These are phyloP conservation scores for Erebia ligea DNA, from an alignment of 2,888 invertebrate genomes.

Conservation along the genomic window DNA sequence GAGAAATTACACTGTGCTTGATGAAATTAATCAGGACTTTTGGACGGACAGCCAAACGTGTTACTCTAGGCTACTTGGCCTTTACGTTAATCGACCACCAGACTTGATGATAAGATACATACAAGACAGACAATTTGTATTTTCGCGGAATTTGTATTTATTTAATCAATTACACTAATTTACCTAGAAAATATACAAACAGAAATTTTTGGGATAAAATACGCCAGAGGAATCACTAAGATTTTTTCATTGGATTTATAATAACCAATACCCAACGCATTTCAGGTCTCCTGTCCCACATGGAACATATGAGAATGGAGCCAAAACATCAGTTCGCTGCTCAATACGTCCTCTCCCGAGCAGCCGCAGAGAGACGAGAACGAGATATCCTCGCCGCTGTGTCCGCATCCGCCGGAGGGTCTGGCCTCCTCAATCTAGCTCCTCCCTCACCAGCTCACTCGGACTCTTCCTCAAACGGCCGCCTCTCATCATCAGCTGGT, in stretches of 20 bases:
- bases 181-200: no score
- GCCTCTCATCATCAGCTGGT: conserved; percentile 91
- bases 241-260: not conserved
- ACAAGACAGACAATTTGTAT: no score
- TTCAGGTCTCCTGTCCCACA: conserved; percentile 94
- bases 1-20: no score
- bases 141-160: no score
- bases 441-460: conserved; percentile 94
- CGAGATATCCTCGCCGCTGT: conserved; percentile 89
- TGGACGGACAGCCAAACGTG: no score
- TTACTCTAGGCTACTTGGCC: no score
- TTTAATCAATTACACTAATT: no score
- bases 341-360: conserved; percentile 94
- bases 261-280: conserved; percentile 36
- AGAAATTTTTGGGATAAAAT: no score
- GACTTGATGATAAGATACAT: no score
- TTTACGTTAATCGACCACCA: no score
- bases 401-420: conserved; percentile 85
- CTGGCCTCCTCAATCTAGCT: conserved; percentile 86
- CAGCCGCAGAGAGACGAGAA: conserved; percentile 95
- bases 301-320: conserved; percentile 99
- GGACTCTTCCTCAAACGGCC: conserved; percentile 93
- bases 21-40: no score
- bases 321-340: conserved; percentile 98
- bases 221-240: no score